Evolutionary conservation across 1,140 invertebrate genomes (phyloP).

Genomic region (Drosophila willistoni): DNA sequence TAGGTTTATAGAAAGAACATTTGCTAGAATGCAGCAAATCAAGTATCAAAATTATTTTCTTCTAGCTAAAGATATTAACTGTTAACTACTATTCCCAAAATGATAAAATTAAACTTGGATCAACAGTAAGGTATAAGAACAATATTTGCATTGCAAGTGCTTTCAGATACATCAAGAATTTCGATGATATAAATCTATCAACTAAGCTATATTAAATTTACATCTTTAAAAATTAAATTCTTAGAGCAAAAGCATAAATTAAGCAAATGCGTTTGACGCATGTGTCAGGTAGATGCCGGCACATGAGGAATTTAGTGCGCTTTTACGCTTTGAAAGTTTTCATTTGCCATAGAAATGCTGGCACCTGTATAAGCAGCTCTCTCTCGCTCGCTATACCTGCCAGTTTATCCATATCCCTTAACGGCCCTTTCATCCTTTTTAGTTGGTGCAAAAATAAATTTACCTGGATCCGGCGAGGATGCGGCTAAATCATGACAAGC

Average conservation of each 20-base stretch:
- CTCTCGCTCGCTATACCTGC: background rate
- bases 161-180: too few relatives aligned
- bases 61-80: too few relatives aligned
- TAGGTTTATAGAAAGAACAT: too few relatives aligned
- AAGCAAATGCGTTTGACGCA: conserved; percentile 5
- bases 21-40: too few relatives aligned
- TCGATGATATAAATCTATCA: too few relatives aligned
- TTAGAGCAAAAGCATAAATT: background rate
- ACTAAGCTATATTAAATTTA: background rate
- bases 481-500: conserved; percentile 37
- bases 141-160: background rate
- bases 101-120: too few relatives aligned
- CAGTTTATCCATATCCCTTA: background rate
- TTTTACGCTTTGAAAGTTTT: conserved; percentile 47
- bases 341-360: conserved; percentile 32
- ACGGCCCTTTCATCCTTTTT: background rate
- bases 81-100: too few relatives aligned
- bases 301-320: conserved; percentile 34
- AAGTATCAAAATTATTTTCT: background rate
- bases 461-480: background rate
- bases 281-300: conserved; percentile 5
- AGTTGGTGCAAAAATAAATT: conserved; percentile 39
- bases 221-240: background rate
- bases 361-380: conserved; percentile 45
- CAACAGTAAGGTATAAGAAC: background rate